Conservation (phyloP, 2,113 vertebrate genomes). For the Thryonomys swinderianus region DNA sequence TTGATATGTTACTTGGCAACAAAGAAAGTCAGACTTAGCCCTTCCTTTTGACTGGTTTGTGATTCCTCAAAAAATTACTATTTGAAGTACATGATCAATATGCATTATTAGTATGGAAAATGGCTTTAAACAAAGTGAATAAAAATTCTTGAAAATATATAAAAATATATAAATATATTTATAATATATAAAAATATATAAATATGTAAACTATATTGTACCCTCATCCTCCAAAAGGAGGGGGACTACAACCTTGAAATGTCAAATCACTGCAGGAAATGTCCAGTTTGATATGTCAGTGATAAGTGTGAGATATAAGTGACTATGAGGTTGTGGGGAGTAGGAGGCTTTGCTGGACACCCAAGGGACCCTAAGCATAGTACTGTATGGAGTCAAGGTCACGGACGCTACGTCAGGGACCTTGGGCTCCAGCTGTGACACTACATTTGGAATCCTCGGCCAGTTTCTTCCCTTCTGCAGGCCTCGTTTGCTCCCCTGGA, state of each 20-base stretch:
- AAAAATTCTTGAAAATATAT: conserved; percentile 8
- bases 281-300: not conserved
- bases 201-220: not conserved
- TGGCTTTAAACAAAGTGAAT: not conserved
- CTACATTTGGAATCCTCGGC: not conserved
- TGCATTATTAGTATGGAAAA: not conserved
- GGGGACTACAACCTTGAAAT: not conserved
- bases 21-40: not conserved
- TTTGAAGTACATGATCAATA: conserved; percentile 1
- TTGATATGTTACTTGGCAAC: not conserved
- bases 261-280: not conserved
- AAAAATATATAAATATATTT: not conserved
- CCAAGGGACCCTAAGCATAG: not conserved
- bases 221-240: not conserved
- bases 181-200: not conserved
- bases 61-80: conserved; percentile 24
- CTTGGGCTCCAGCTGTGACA: not conserved
- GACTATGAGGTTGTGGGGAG: not conserved
- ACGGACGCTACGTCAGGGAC: not conserved
- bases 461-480: not conserved
- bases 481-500: not conserved
- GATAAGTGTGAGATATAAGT: not conserved
- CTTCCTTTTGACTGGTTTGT: not conserved
- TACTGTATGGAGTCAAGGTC: not conserved
- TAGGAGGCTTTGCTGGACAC: not conserved